A percentile compares a stretch with the other conserved stretches of the same genome.
These are phyloP conservation scores for Panulirus ornatus DNA, from an alignment of 1,140 invertebrate genomes.

Conservation along the genomic window DNA sequence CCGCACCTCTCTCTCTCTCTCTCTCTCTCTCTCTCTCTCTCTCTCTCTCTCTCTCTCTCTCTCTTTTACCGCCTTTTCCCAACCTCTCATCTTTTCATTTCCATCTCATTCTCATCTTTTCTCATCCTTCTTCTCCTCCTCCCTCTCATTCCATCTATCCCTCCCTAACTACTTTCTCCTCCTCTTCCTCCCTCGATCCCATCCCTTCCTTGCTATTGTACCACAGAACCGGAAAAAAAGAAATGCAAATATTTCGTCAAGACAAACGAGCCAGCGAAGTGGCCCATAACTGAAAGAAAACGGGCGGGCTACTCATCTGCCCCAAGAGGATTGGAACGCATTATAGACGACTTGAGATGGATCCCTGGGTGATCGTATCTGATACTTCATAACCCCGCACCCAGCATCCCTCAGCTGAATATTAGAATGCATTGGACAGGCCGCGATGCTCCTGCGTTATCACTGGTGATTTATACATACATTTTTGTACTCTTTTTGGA, in stretches of 20 bases:
- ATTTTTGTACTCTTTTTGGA: no score
- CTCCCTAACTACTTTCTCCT: background rate
- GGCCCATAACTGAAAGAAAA: conserved; percentile 20
- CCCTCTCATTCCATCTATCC: background rate
- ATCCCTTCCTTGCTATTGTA: background rate
- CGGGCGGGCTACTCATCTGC: background rate
- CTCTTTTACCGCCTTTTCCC: background rate
- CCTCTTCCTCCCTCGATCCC: background rate
- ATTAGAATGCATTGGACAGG: background rate
- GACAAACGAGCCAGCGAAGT: conserved; percentile 3
- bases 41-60: background rate
- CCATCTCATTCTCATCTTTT: background rate
- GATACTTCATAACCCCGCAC: conserved; percentile 24
- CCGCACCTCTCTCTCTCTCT: background rate
- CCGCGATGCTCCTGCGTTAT: no score
- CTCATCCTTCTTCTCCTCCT: background rate
- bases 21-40: background rate
- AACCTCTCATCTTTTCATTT: background rate
- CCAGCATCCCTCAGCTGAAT: background rate
- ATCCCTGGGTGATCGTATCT: conserved; percentile 19
- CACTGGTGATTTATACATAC: no score
- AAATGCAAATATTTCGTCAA: background rate
- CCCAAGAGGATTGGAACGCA: conserved; percentile 23
- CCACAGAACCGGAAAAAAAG: no score
- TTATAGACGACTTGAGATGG: conserved; percentile 29